Base-by-base conservation (phyloP, 2,888 invertebrate genomes). In the Conops quadrifasciatus region DNA sequence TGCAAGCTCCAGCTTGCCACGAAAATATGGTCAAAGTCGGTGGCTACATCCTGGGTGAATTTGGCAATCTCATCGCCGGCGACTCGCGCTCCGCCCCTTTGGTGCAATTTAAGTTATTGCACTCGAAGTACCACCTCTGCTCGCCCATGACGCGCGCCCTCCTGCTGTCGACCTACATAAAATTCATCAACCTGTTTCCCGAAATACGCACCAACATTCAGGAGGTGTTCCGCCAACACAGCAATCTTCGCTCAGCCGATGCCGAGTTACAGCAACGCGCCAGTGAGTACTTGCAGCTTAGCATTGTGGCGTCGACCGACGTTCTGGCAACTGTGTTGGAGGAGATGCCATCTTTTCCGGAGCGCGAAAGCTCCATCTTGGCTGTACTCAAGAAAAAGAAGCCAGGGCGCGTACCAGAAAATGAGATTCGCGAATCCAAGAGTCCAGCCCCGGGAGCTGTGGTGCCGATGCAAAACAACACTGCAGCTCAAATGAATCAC, bases 11-110 rank as follows among this genome's bases (percentile, higher is more conserved):
- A 24, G 98, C 99, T 30, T 99, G 99, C 83, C 99, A 99, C 86
- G 99, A 99, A 87, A 99, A 99, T 86, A 99, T 99, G 99, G 98
- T 99, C 1, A 99, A 99, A 90, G 99, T 99, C 70, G 98, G 98
- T 73, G 99, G 98, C 68, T 99, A 99, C 82, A 98, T 99, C 80
- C 90, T 99, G 73, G 99, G 99, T 74, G 98, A 99, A 87, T 99
- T 99, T 88, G 99, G 99, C 68, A 99, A 99, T 88, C 90, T 99
- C 73, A 99, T 99, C 84, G 99, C 99, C 78, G 99, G 99, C 19
- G 99, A 99, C 87, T 94, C 96, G 73, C 90, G 98, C 72, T 99
- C 98, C 62, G 97, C 98, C 70, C 98, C 99, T 11, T 89, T 93
- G 81, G 96, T 99, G 75, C 99, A 99, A 87, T 99, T 99, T 88